These are phyloP conservation scores for Drosophila guanche DNA, from an alignment of 1,140 invertebrate species.

Conservation along the genomic window DNA sequence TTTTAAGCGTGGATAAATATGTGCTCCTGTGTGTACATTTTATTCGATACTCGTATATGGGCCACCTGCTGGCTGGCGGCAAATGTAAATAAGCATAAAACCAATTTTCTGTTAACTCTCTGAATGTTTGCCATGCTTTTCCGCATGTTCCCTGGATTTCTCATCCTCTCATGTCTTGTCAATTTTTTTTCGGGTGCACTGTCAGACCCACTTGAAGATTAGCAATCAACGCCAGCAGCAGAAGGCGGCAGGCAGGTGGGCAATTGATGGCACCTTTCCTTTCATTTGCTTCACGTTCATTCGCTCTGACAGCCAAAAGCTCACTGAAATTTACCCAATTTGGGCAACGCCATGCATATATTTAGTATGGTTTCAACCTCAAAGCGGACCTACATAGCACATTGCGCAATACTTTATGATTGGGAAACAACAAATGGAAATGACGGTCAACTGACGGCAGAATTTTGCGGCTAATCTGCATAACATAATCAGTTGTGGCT, in stretches of 20 bases:
- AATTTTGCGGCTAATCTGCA: conserved; percentile 60
- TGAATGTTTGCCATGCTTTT: conserved; percentile 36
- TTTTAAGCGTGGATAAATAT: conserved; percentile 5
- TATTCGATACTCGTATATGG: conserved; percentile 5
- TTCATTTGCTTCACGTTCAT: conserved; percentile 65
- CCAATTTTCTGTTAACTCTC: conserved; percentile 63
- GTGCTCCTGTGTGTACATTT: conserved; percentile 13
- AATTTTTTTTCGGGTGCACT: conserved; percentile 15
- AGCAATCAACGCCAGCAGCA: conserved; percentile 61
- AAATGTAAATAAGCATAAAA: conserved; percentile 78
- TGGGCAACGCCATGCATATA: conserved; percentile 15
- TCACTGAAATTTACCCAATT: conserved; percentile 43
- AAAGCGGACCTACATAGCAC: conserved; percentile 2
- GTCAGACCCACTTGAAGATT: conserved; percentile 63
- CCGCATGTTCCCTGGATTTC: conserved; percentile 8
- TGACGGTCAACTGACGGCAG: conserved; percentile 44
- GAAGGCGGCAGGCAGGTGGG: conserved; percentile 43
- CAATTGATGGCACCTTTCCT: conserved; percentile 69
- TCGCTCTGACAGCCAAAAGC: conserved; percentile 49
- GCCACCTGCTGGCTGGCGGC: conserved; percentile 30
- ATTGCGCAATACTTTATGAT: conserved; percentile 51
- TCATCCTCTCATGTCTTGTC: conserved; percentile 40
- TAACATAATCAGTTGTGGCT: conserved; percentile 63
- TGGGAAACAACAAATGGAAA: conserved; percentile 24
- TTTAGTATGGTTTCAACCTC: conserved; percentile 14